phyloP scores from a whole-genome alignment of 2,888 invertebrate species.

The Oegoconia quadripuncta region DNA sequence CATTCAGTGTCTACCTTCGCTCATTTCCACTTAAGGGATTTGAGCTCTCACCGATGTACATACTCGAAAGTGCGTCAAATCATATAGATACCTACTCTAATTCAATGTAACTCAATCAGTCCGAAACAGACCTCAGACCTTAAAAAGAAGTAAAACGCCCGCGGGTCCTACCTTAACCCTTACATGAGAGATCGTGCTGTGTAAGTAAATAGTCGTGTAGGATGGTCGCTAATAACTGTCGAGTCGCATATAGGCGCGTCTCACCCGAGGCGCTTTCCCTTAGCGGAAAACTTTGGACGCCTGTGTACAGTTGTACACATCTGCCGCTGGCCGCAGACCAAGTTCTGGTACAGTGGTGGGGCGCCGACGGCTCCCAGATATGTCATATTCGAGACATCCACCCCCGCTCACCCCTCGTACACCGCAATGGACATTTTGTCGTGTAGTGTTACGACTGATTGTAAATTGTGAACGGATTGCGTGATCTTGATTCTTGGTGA shows the following conservation, averaged over 20 bases:
- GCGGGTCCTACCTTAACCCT: conserved; percentile 36
- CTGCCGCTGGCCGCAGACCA: conserved; percentile 69
- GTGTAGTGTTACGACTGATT: conserved; percentile 57
- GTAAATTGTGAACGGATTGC: conserved; percentile 31
- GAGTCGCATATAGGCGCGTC: conserved; percentile 45
- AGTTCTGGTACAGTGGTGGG: conserved; percentile 67
- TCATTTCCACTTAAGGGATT: too few species aligned
- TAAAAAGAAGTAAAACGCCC: conserved; percentile 36
- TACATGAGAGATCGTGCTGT: conserved; percentile 35
- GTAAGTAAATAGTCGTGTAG: conserved; percentile 75
- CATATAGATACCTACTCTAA: neutral
- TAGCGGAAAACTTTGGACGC: conserved; percentile 56
- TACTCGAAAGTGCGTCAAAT: too few species aligned
- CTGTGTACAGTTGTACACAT: conserved; percentile 43
- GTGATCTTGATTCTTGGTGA: conserved; percentile 31
- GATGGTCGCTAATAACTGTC: conserved; percentile 66
- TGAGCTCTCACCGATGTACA: too few species aligned
- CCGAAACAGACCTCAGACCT: conserved; percentile 2
- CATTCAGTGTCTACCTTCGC: too few species aligned
- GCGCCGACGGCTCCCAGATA: conserved; percentile 71
- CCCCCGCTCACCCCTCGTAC: conserved; percentile 20
- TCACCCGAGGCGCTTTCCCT: conserved; percentile 58
- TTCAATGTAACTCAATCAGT: neutral
- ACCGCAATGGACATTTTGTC: conserved; percentile 56
- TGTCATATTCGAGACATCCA: conserved; percentile 64